Evolutionary conservation across 2,797 vertebrate genomes (phyloP).

Genomic region (Masticophis lateralis): DNA sequence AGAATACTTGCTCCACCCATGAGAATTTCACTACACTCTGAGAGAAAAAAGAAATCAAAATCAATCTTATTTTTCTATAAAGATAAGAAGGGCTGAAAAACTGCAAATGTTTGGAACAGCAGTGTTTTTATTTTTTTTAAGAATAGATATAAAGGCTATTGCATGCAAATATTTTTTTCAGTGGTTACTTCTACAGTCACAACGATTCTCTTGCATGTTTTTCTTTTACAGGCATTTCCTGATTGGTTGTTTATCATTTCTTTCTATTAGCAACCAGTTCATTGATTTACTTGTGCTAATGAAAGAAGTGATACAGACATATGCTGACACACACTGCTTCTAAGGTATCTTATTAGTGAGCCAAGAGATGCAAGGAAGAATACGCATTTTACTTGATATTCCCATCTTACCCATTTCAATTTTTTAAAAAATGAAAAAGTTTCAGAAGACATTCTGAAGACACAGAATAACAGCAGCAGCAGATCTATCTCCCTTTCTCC

Average conservation of each 20-base stretch:
- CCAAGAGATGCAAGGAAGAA: slow-evolving; percentile 37
- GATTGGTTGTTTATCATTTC: slow-evolving; percentile 28
- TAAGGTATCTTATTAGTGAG: slow-evolving; percentile 46
- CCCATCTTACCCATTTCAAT: slow-evolving; percentile 34
- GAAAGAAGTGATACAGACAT: slow-evolving; percentile 45
- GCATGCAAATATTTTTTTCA: not conserved
- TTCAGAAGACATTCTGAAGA: slow-evolving; percentile 43
- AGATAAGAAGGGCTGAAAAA: not conserved
- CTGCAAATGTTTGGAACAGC: not conserved
- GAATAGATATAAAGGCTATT: not conserved
- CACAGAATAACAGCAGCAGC: slow-evolving; percentile 43
- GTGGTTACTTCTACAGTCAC: not conserved
- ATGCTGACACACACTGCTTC: slow-evolving; percentile 35
- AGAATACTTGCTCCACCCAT: not conserved
- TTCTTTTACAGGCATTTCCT: slow-evolving; percentile 16
- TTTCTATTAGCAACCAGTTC: slow-evolving; percentile 52
- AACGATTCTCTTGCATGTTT: not conserved
- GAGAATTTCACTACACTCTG: not conserved
- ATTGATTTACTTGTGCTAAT: slow-evolving; percentile 45
- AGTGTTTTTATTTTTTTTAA: not conserved
- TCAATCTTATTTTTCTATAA: not conserved
- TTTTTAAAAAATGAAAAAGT: slow-evolving; percentile 19
- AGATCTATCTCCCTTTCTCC: slow-evolving; percentile 12
- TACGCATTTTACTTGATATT: slow-evolving; percentile 33
- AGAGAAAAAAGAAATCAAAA: not conserved